phyloP scores from a whole-genome alignment of 2,113 vertebrate genomes.

The Pipra filicauda region DNA sequence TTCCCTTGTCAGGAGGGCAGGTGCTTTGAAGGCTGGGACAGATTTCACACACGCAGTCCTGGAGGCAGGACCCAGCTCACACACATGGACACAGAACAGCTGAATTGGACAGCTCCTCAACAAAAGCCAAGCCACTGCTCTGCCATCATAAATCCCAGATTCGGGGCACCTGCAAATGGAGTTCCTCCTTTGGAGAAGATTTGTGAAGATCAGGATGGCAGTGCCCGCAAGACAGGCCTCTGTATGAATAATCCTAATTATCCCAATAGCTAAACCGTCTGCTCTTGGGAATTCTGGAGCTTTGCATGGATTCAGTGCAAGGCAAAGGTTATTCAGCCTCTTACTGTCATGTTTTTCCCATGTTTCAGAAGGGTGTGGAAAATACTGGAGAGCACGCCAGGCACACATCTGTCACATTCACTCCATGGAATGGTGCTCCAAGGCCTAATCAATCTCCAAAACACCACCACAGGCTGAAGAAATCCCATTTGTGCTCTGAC shows the following conservation, averaged over 20 bases:
- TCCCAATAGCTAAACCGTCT: neutral
- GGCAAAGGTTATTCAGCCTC: neutral
- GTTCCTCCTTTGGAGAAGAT: neutral
- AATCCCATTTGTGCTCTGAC: neutral
- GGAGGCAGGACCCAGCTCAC: neutral
- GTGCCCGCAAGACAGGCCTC: neutral
- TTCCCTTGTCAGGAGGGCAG: neutral
- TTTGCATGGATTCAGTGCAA: neutral
- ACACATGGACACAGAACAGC: accelerated
- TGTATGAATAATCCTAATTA: neutral
- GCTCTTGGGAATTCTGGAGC: neutral
- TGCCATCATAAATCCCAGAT: neutral
- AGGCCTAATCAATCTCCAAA: neutral
- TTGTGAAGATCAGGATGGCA: neutral
- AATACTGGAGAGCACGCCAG: neutral
- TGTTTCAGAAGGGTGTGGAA: neutral
- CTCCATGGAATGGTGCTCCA: neutral
- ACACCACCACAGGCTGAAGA: neutral
- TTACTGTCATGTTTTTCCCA: neutral
- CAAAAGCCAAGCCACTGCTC: neutral
- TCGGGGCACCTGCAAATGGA: neutral
- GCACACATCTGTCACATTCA: neutral
- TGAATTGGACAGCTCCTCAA: neutral
- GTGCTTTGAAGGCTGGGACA: neutral
- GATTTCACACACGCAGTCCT: neutral